A percentile compares a stretch with the other conserved stretches of the same genome.
These are phyloP conservation scores for Scaptomyza tumidula DNA, from an alignment of 2,888 invertebrate species.

Conservation along the genomic window DNA sequence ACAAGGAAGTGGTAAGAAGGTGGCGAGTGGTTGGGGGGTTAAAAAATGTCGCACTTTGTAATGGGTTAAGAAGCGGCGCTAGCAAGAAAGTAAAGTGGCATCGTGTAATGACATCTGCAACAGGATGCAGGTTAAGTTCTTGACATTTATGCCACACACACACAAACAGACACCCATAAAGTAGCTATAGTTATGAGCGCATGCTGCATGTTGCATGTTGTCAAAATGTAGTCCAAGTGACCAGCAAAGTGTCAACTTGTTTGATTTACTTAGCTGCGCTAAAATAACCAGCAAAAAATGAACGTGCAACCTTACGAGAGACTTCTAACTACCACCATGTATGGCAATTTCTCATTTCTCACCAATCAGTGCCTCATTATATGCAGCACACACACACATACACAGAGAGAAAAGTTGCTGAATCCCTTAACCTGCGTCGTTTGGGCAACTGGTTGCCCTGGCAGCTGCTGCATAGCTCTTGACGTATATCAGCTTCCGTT, in stretches of 20 bases:
- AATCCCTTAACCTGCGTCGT: conserved; percentile 15
- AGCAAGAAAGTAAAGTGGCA: conserved; percentile 30
- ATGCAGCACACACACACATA: conserved; percentile 50
- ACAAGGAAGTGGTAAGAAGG: not conserved
- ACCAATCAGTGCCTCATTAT: conserved; percentile 79
- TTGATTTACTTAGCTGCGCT: conserved; percentile 67
- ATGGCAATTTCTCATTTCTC: conserved; percentile 71
- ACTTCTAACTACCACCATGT: conserved; percentile 2
- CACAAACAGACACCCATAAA: conserved; percentile 41
- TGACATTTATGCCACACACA: conserved; percentile 60
- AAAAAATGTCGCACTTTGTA: conserved; percentile 75
- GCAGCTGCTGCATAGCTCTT: conserved; percentile 42
- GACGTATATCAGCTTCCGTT: conserved; percentile 69
- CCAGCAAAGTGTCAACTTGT: conserved; percentile 74
- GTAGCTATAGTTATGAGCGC: conserved; percentile 69
- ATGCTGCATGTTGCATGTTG: conserved; percentile 38
- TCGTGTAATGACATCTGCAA: conserved; percentile 57
- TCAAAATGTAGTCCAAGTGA: conserved; percentile 51
- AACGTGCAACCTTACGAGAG: conserved; percentile 33
- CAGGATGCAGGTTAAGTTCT: conserved; percentile 79
- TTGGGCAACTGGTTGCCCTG: conserved; percentile 19
- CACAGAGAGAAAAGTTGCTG: conserved; percentile 9
- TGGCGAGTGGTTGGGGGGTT: conserved; percentile 1
- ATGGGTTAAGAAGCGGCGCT: conserved; percentile 56
- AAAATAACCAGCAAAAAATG: conserved; percentile 60